Evolutionary conservation across 2,888 invertebrate species (phyloP).

Genomic region (Eugnorisma glareosa): DNA sequence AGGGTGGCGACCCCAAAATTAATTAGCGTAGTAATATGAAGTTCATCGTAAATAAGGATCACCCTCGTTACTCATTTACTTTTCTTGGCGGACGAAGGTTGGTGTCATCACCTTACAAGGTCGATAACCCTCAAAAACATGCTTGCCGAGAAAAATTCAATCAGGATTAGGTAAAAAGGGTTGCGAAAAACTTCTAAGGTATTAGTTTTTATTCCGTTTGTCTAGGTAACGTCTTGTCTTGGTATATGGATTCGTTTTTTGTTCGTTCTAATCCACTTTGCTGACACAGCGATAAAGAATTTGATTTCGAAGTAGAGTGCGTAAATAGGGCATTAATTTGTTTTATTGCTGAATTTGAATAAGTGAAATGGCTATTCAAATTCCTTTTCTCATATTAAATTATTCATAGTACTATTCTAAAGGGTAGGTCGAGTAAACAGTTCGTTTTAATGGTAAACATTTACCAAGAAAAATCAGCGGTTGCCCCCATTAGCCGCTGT

Average conservation of each 20-base stretch:
- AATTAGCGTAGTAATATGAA: slow-evolving; percentile 68
- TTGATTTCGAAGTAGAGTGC: slow-evolving; percentile 8
- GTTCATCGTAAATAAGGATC: slow-evolving; percentile 65
- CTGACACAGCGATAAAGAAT: slow-evolving; percentile 4
- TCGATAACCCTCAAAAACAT: slow-evolving; percentile 31
- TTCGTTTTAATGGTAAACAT: slow-evolving; percentile 13
- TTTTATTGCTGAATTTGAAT: slow-evolving; percentile 21
- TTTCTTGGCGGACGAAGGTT: slow-evolving; percentile 46
- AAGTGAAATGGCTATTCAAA: slow-evolving; percentile 22
- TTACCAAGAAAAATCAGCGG: slow-evolving; percentile 6
- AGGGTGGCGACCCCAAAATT: slow-evolving; percentile 59
- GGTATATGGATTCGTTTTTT: slow-evolving; percentile 3
- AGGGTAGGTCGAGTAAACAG: slow-evolving; percentile 6
- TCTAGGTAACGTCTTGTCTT: slow-evolving; percentile 8
- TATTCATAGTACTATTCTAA: not conserved
- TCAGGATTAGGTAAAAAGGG: slow-evolving; percentile 26
- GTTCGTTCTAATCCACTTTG: slow-evolving; percentile 19
- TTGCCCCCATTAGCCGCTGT: slow-evolving; percentile 4
- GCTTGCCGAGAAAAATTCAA: slow-evolving; percentile 28
- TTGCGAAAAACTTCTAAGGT: slow-evolving; percentile 17
- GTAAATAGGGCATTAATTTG: slow-evolving; percentile 4
- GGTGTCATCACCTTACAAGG: slow-evolving; percentile 41
- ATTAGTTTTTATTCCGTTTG: slow-evolving; percentile 13
- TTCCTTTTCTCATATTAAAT: slow-evolving; percentile 7
- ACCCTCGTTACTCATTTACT: slow-evolving; percentile 51